Evolutionary conservation across 2,113 vertebrate species (phyloP), one percentile per base, ranked within the genome.

Genomic region (Osmerus eperlanus): DNA sequence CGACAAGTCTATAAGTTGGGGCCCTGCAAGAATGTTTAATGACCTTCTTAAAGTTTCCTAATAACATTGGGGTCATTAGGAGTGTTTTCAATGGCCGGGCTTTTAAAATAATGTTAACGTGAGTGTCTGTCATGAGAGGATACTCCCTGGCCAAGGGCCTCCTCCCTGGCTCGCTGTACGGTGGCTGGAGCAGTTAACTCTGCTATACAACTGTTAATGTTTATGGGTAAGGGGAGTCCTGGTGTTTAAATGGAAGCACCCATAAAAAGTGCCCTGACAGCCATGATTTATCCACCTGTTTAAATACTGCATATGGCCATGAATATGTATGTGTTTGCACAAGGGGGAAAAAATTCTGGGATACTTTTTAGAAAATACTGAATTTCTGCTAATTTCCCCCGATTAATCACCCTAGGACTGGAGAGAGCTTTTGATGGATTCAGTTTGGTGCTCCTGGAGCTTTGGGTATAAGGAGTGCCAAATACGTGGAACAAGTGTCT

Each of bases 201-300:
- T 19, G 76, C 62, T 56, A 63, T 59, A 71, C 18, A 77, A 81
- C 72, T 56, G 61, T 81, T 88, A 80, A 69, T 71, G 32, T 87
- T 71, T 78, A 72, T 41, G 19, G 58, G 53, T 18, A n/a, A 29
- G 75, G 66, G 55, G 56, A 68, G 67, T 54, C 28, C 71, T 53
- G 61, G 62, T 74, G 70, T 65, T 29, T 54, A 13, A 62, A 13
- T 53, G 23, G 29, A 51, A 18, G 55, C 28, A 56, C 11, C 63
- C 52, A 67, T 41, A 63, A 41, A 83, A 85, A 73, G 21, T 59
- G n/a, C 19, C 2, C 64, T 54, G 76, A 77, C 53, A 76, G 41
- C 51, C 60, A 56, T 77, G 81, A 87, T 84, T 81, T 70, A 86
- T 81, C 71, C 51, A 60, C 55, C 75, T 74, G 71, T 65, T 78